Evolutionary conservation across 2,888 invertebrate genomes (phyloP), one percentile per base, ranked within the genome.

Genomic region (Acronicta aceris): DNA sequence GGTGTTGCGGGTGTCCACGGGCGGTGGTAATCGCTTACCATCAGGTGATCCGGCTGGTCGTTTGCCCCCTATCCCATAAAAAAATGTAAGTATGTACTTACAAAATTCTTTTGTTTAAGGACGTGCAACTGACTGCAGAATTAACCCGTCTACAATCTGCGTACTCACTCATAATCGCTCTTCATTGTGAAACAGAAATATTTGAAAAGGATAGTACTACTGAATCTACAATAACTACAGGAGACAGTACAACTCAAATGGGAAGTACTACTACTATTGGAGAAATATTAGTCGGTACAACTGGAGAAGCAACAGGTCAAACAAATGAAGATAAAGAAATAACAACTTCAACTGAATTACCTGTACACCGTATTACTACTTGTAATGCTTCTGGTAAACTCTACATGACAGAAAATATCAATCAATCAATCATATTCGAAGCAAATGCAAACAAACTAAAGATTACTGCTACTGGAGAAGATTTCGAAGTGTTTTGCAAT

Each of bases 141-240:
- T 71, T 81, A 25, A 94, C 94, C 0, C 85, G 91, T 8, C 71
- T 74, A 5, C 71, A 61, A 8, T 89, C 93, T 3, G 60, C 78
- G 10, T 89, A 86, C 55, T 81, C 89, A 0, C 56, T 92, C 0
- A 85, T 84, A 12, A 81, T 94, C 4, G 94, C 92, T 17, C 78
- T 94, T 21, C 74, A 87, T 16, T 93, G 92, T 68, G 74, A 75
- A 55, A 75, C 75, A n/a, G 57, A 69, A 33, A 38, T 45, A 38
- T 53, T 15, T 21, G 17, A 56, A n/a, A 13, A 13, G 8, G 41
- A 43, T 17, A 47, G 16, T 38, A 57, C 38, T 36, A 59, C 59
- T 5, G 59, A 58, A 43, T 13, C 25, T 27, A 46, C 36, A 15
- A 27, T 21, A 15, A 12, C 48, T 17, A 15, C 49, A 40, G 49